Percentiles rank a stretch among this genome's conserved stretches.
These are phyloP conservation scores for Brachypalpus laphriformis DNA, from an alignment of 2,888 invertebrate genomes.

Conservation along the genomic window DNA sequence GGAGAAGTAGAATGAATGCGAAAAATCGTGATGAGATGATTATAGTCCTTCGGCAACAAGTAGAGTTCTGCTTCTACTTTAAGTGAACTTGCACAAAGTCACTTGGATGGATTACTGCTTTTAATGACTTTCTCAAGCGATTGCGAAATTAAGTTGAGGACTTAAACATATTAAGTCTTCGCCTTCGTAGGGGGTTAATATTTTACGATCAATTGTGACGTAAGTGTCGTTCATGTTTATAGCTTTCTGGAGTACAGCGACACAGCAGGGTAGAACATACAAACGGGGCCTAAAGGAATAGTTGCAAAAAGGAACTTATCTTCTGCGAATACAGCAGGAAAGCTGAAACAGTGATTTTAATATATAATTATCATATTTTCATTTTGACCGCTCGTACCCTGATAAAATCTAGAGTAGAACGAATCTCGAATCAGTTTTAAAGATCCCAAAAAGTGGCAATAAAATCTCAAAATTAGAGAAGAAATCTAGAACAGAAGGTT, in stretches of 20 bases:
- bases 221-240: neutral
- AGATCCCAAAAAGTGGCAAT: no score
- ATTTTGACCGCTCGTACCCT: no score
- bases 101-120: slow-evolving; percentile 40
- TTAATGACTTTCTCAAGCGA: slow-evolving; percentile 36
- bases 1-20: neutral
- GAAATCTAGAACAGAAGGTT: no score
- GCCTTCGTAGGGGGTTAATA: neutral
- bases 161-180: neutral
- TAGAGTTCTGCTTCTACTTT: slow-evolving; percentile 11
- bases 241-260: neutral
- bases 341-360: no score
- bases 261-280: no score
- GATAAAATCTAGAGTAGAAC: no score
- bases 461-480: no score
- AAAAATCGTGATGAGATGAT: slow-evolving; percentile 52
- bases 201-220: neutral
- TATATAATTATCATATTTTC: no score
- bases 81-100: slow-evolving; percentile 6
- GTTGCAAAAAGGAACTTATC: no score
- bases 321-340: no score
- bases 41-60: slow-evolving; percentile 64
- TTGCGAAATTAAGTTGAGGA: neutral
- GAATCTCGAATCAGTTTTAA: no score
- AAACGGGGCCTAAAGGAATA: no score